Evolutionary conservation across 2,113 vertebrate species (phyloP).

Genomic region (Chinchilla lanigera): DNA sequence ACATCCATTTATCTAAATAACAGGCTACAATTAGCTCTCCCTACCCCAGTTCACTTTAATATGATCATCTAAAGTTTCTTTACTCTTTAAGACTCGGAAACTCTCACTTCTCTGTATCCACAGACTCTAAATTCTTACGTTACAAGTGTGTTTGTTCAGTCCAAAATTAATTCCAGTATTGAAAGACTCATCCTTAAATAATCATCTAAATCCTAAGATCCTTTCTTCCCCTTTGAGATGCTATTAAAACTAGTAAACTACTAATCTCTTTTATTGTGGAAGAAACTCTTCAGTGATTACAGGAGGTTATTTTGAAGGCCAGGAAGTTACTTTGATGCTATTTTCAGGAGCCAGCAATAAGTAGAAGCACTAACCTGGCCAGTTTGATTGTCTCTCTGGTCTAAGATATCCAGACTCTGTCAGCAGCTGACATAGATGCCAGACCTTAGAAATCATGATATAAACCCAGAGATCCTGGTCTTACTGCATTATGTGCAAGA

Average conservation of each 20-base stretch:
- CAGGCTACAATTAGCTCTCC: background rate
- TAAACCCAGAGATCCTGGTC: background rate
- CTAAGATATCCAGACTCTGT: background rate
- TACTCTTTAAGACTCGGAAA: background rate
- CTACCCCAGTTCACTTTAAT: background rate
- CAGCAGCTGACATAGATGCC: background rate
- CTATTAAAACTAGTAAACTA: background rate
- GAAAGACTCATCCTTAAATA: background rate
- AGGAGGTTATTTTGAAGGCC: background rate
- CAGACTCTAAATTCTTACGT: background rate
- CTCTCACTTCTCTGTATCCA: background rate
- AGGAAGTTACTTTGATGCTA: background rate
- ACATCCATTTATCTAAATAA: constrained; percentile 14
- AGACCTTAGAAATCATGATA: background rate
- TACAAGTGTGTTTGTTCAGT: background rate
- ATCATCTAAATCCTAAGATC: background rate
- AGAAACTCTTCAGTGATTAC: background rate
- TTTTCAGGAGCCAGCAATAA: background rate
- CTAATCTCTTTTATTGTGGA: background rate
- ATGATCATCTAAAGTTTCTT: background rate
- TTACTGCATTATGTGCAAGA: background rate
- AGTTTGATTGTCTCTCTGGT: background rate
- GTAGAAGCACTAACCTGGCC: background rate
- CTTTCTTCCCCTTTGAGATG: background rate
- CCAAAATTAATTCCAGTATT: background rate